These are phyloP conservation scores for Cheilinus undulatus DNA, from an alignment of 2,113 vertebrate species.

Conservation along the genomic window DNA sequence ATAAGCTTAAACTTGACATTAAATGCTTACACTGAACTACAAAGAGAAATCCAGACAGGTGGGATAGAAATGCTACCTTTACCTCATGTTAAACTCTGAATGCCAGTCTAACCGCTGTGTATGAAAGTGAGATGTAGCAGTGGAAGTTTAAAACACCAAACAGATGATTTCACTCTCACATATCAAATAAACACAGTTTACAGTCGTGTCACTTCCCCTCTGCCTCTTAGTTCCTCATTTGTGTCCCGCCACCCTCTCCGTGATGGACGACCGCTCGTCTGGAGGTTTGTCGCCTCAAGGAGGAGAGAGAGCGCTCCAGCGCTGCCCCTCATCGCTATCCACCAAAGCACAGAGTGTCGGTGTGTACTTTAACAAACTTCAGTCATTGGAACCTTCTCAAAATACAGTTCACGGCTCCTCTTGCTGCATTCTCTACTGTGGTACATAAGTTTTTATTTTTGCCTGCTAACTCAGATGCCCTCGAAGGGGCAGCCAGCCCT, in stretches of 20 bases:
- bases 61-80: too few species aligned
- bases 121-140: too few species aligned
- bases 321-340: slow-evolving; percentile 85
- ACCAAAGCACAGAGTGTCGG: slow-evolving; percentile 84
- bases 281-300: slow-evolving; percentile 75
- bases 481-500: slow-evolving; percentile 81
- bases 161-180: not conserved
- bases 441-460: not conserved
- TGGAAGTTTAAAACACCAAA: too few species aligned
- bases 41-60: too few species aligned
- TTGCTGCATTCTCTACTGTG: not conserved
- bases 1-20: too few species aligned
- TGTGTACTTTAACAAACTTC: slow-evolving; percentile 55
- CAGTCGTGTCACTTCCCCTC: not conserved
- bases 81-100: too few species aligned
- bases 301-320: slow-evolving; percentile 86
- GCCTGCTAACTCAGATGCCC: slow-evolving; percentile 64
- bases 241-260: slow-evolving; percentile 83
- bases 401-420: not conserved
- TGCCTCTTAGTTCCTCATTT: slow-evolving; percentile 73
- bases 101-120: too few species aligned
- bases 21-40: too few species aligned
- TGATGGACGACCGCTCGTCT: slow-evolving; percentile 83
- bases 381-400: not conserved
- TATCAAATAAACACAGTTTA: not conserved